Evolutionary conservation across 1,140 invertebrate species (phyloP).

Genomic region (Asobara japonica): DNA sequence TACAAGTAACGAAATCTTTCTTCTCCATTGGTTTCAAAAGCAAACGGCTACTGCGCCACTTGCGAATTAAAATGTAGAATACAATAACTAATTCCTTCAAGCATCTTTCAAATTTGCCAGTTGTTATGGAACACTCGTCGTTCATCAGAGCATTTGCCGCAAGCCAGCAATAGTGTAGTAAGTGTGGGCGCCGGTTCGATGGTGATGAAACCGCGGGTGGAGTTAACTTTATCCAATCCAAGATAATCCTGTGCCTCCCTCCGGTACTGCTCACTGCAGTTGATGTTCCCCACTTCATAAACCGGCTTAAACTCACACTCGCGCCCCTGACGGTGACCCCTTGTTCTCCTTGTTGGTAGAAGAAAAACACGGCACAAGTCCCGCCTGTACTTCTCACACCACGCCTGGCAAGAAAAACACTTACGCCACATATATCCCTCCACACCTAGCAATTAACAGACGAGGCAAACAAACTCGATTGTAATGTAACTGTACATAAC

Average conservation of each 20-base stretch:
- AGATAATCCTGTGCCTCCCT: slow-evolving; percentile 55
- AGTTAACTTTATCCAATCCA: slow-evolving; percentile 65
- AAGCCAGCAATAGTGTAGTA: no score
- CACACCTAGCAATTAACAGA: neutral
- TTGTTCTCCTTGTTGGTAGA: slow-evolving; percentile 13
- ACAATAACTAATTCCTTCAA: no score
- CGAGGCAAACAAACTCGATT: slow-evolving; percentile 3
- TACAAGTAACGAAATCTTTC: no score
- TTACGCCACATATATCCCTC: slow-evolving; percentile 30
- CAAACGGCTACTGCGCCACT: no score
- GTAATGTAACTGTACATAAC: neutral
- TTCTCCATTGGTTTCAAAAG: no score
- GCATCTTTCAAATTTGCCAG: no score
- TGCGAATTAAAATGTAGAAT: no score
- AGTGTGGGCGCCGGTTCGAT: slow-evolving; percentile 60
- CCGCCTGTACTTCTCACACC: slow-evolving; percentile 37
- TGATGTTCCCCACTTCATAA: neutral
- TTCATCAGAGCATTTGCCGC: no score
- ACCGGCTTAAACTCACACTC: neutral
- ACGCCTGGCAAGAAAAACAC: slow-evolving; percentile 44
- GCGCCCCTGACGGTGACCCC: slow-evolving; percentile 16
- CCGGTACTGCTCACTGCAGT: slow-evolving; percentile 20
- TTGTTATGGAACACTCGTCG: no score
- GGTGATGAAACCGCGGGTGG: slow-evolving; percentile 59
- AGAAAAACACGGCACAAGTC: slow-evolving; percentile 8